phyloP scores from a whole-genome alignment of 2,113 vertebrate species.

The Sapayoa aenigma region DNA sequence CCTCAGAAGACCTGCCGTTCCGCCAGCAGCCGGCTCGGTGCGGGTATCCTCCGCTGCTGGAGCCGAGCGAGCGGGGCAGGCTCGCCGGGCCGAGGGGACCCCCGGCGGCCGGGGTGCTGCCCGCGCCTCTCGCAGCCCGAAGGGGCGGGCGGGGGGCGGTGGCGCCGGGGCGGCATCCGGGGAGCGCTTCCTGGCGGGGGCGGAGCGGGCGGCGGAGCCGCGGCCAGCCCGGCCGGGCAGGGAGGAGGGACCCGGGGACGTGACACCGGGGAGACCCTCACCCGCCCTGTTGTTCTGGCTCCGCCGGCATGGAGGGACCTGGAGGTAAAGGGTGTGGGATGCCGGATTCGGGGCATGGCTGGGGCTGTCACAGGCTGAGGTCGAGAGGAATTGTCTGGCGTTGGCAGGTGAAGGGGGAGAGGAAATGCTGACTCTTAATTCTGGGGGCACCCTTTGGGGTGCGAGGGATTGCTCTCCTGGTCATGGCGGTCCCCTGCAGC shows the following conservation, averaged over 20 bases:
- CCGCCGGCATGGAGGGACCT: background rate
- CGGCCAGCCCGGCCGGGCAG: background rate
- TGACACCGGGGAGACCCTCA: background rate
- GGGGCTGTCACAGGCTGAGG: background rate
- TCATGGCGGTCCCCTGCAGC: background rate
- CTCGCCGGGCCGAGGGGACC: background rate
- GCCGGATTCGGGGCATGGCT: no score
- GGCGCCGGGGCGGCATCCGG: background rate
- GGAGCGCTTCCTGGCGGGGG: conserved; percentile 21
- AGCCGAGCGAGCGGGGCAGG: background rate
- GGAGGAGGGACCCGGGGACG: background rate
- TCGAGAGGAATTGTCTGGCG: background rate
- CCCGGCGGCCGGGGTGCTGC: background rate
- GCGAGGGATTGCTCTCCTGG: accelerated
- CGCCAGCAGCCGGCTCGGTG: background rate
- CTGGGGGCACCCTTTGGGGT: background rate
- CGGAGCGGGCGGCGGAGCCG: background rate
- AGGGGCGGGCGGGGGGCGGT: background rate
- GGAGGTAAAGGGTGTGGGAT: background rate
- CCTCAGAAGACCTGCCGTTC: background rate
- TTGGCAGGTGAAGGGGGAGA: background rate
- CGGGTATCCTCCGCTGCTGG: background rate
- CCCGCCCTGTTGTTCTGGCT: background rate
- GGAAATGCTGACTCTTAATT: background rate
- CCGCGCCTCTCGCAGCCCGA: background rate